Conservation (phyloP, 2,797 vertebrate species). For the Oryzias dopingdopingensis region DNA sequence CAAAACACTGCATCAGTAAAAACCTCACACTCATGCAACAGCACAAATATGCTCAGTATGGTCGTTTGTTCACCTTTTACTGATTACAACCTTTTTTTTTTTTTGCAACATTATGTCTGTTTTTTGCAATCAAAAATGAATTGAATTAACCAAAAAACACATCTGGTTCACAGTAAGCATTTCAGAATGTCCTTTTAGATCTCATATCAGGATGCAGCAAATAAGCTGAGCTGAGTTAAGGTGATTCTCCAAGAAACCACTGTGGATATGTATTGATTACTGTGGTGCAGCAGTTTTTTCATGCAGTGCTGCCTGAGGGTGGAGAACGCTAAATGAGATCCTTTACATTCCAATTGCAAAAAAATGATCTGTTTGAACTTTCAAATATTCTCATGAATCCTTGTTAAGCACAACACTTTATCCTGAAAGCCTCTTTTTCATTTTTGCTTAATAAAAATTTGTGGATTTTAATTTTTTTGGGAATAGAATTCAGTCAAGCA, state of each 20-base stretch:
- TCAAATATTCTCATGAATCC: not conserved
- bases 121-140: too few species aligned
- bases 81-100: too few species aligned
- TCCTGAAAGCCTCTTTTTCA: not conserved
- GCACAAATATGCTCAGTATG: too few species aligned
- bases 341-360: too few species aligned
- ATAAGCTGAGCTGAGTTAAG: not conserved
- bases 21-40: too few species aligned
- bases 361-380: too few species aligned
- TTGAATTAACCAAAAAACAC: too few species aligned
- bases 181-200: slow-evolving; percentile 23
- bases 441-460: not conserved
- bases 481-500: too few species aligned
- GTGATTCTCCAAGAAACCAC: not conserved
- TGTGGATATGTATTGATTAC: not conserved
- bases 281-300: not conserved
- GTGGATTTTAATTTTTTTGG: too few species aligned
- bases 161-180: not conserved
- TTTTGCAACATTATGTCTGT: too few species aligned
- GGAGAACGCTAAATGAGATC: not conserved
- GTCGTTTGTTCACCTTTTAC: too few species aligned
- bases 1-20: too few species aligned
- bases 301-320: not conserved
- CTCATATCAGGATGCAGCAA: not conserved
- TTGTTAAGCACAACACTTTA: not conserved